Evolutionary conservation across 2,888 invertebrate species (phyloP), one percentile per base, ranked within the genome.

Genomic region (Sinohyriopsis cumingii): DNA sequence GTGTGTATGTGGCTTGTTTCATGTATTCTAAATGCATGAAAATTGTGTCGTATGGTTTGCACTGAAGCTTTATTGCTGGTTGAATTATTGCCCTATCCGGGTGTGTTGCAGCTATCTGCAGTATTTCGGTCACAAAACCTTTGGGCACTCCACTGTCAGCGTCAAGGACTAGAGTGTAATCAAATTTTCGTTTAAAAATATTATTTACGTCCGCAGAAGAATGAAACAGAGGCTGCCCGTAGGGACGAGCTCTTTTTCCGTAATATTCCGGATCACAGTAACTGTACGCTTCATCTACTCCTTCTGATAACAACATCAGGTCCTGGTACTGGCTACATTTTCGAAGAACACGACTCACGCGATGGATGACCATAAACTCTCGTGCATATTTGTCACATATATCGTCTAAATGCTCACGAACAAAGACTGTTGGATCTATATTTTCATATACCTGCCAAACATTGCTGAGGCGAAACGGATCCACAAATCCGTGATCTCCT

Each of bases 281-380:
- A n/a, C n/a, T n/a, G n/a, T n/a, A n/a, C n/a, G n/a, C n/a, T 56
- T 79, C 74, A 55, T 79, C 80, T n/a, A 84, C 83, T 0, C 87
- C 87, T 22, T 84, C 84, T 1, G 85, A 86, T 7, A 87, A 69
- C 3, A 86, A 72, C 84, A 87, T 84, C n/a, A 87, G 71, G 68
- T 87, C 87, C 70, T 87, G 87, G 69, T 87, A 87, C 65, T 87
- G 87, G 0, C 85, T 85, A 73, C 87, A 87, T 73, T 87, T 87
- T 28, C 83, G 71, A 12, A 87, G 70, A 1, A 86, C 85, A 9
- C 84, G 73, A 56, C 83, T 84, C 9, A 83, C 83, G 19, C 86
- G 75, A 59, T 87, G 87, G 12, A 87, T 77, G n/a, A 84, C 84
- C 77, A 77, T 87, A 70, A 86, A 87, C 66, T 87, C 85, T 18